Base-by-base conservation (phyloP, 1,140 invertebrate genomes). In the Drosophila lini region DNA sequence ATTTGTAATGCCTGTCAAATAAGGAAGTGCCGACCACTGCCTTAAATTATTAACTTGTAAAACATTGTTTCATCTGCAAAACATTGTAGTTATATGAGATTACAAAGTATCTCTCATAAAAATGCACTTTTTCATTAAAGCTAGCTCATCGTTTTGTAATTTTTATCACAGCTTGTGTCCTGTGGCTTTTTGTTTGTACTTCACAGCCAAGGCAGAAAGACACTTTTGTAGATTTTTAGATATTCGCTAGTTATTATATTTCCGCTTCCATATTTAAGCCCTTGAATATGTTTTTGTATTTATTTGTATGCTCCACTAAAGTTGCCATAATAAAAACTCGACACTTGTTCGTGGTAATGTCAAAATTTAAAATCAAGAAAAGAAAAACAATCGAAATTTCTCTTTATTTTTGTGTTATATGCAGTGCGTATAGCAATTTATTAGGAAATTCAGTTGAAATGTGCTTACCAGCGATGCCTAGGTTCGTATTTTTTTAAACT, bases 371-470 rank as follows among this genome's bases (percentile, higher is more conserved):
- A 32, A 63, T 47, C 19, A 7, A 48, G 34, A 31, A 74, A 68
- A 52, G 57, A 47, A 53, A 74, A 81, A 67, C 55, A 76, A 86
- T 65, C 64, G 63, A 77, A 78, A 71, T 79, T 83, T 58, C 73
- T 89, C 74, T 84, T 88, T 80, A 83, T 74, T 80, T 68, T 55
- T 80, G 62, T 83, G 52, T 38, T 55, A 55, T 82, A 86, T 78
- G 73, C 81, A 91, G 89, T 79, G 90, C 89, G 62, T 91, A 91
- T 91, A 82, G 78, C 90, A 80, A 90, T 91, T 77, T 82, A 79
- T 91, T 91, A 91, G 90, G 86, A 90, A 85, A 90, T 91, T 89
- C 90, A 75, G 79, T 91, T 91, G 90, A 91, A 91, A 91, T 91
- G 90, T 91, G 90, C 86, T 89, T 80, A 75, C 90, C 86, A 78